Conservation (phyloP, 2,888 invertebrate genomes). For the Fabriciana adippe region DNA sequence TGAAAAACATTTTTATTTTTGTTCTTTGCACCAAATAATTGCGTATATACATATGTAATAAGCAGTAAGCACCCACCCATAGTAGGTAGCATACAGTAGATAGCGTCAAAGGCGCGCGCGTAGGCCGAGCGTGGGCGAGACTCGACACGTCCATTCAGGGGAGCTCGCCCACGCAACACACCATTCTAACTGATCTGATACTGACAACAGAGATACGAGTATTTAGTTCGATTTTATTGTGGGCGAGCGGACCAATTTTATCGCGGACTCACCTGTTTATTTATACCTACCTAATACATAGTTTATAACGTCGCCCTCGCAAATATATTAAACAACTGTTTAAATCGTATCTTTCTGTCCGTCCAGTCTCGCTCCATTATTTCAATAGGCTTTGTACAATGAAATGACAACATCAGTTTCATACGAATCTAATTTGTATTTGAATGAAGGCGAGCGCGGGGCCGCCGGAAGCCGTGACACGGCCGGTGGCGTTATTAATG, state of each 20-base stretch:
- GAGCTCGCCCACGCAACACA: conserved; percentile 57
- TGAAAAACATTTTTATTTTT: too few species aligned
- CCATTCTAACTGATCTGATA: conserved; percentile 60
- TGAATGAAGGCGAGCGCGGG: conserved; percentile 58
- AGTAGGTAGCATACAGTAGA: conserved; percentile 33
- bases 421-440: conserved; percentile 72
- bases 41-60: neutral
- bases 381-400: conserved; percentile 52
- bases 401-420: conserved; percentile 51
- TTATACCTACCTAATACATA: conserved; percentile 23
- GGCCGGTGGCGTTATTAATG: conserved; percentile 74
- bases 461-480: conserved; percentile 74
- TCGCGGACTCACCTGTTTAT: conserved; percentile 31
- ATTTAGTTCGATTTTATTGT: conserved; percentile 47
- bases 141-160: conserved; percentile 69
- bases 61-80: neutral
- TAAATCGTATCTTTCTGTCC: too few species aligned
- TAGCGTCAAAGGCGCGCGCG: conserved; percentile 41
- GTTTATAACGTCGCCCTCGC: conserved; percentile 13
- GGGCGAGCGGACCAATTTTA: conserved; percentile 33
- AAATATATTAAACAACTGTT: neutral
- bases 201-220: conserved; percentile 52
- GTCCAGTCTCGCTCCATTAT: conserved; percentile 43
- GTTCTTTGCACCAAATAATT: neutral
- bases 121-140: conserved; percentile 57